These are phyloP conservation scores for Anolis carolinensis DNA, from an alignment of 2,113 vertebrate genomes.

Conservation along the genomic window DNA sequence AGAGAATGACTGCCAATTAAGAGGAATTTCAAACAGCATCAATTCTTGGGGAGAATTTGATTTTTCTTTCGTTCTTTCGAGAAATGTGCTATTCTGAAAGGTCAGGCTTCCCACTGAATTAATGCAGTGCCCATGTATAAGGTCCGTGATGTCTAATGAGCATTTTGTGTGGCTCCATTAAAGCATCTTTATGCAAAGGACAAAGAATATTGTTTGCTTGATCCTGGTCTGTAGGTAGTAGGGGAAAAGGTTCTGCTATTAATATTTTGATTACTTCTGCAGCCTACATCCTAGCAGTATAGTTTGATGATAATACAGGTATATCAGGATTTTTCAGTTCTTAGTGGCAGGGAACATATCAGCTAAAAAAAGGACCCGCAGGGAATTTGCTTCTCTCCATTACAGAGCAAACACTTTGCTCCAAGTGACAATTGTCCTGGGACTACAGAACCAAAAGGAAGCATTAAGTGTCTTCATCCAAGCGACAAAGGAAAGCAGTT, in stretches of 20 bases:
- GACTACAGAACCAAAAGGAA: background rate
- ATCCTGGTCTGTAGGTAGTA: background rate
- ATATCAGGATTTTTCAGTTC: background rate
- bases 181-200: conserved; percentile 43
- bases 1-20: conserved; percentile 90
- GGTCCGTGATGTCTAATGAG: conserved; percentile 88
- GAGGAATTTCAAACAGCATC: conserved; percentile 85
- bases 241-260: background rate
- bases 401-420: background rate
- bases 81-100: conserved; percentile 83
- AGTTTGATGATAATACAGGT: background rate
- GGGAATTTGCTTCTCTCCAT: background rate
- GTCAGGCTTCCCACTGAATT: conserved; percentile 84
- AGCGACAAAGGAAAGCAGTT: background rate
- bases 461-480: background rate
- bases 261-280: background rate
- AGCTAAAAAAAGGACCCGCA: background rate
- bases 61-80: conserved; percentile 71
- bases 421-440: background rate
- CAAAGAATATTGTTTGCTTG: conserved; percentile 27
- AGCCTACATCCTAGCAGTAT: accelerated
- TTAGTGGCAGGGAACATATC: background rate
- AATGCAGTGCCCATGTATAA: conserved; percentile 62
- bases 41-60: conserved; percentile 68
- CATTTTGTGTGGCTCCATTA: conserved; percentile 61